These are phyloP conservation scores for Cavia porcellus DNA, from an alignment of 2,113 vertebrate species.

Conservation along the genomic window DNA sequence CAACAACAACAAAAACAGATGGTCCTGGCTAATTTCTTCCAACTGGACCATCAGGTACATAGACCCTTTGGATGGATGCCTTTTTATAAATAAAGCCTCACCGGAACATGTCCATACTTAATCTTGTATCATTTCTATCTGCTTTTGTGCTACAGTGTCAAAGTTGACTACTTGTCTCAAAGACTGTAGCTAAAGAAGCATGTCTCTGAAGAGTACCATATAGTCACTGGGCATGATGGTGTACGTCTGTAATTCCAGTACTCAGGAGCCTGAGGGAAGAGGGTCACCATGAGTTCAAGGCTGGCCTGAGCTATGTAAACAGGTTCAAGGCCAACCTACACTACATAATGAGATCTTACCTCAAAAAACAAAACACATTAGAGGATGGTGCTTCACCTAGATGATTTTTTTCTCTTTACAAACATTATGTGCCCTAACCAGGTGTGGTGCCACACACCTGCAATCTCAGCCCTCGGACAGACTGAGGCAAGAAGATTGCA, in stretches of 20 bases:
- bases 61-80: background rate
- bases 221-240: background rate
- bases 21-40: background rate
- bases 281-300: background rate
- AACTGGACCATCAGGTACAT: background rate
- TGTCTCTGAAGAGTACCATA: too few relatives aligned
- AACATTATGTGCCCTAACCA: background rate
- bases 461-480: background rate
- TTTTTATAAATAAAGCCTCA: constrained; percentile 20
- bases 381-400: background rate
- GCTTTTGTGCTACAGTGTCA: background rate
- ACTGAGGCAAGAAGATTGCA: background rate
- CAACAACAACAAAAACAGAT: background rate
- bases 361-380: background rate
- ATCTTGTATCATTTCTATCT: background rate
- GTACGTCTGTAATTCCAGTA: background rate
- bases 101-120: background rate
- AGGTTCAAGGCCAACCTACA: too few relatives aligned
- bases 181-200: background rate
- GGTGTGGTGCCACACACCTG: background rate
- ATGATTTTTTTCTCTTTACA: background rate
- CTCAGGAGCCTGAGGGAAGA: background rate
- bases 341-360: background rate
- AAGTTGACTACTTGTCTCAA: background rate
- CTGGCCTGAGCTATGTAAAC: too few relatives aligned